Evolutionary conservation across 2,113 vertebrate genomes (phyloP).

Genomic region (Rhinolophus ferrumequinum): DNA sequence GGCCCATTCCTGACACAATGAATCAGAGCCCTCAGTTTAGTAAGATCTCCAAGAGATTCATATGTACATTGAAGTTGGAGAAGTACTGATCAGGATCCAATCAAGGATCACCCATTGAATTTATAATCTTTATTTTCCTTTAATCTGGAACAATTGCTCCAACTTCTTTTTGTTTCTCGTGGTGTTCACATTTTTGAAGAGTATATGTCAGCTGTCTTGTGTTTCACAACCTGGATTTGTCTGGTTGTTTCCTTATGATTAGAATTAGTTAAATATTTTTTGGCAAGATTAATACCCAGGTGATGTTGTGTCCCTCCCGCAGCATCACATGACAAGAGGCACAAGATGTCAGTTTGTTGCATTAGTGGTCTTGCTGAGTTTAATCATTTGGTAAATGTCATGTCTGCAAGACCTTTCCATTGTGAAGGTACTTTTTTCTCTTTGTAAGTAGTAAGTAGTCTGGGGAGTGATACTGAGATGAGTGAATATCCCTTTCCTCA

Average conservation of each 20-base stretch:
- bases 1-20: not conserved
- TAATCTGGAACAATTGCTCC: not conserved
- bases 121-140: constrained; percentile 23
- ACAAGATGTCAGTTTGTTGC: not conserved
- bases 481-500: not conserved
- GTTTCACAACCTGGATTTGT: not conserved
- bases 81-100: not conserved
- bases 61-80: not conserved
- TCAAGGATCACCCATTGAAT: not conserved
- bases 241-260: not conserved
- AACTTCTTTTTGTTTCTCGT: not conserved
- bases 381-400: not conserved
- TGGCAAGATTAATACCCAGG: not conserved
- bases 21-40: not conserved
- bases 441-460: not conserved
- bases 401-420: not conserved
- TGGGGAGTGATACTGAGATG: not conserved
- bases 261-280: not conserved
- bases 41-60: not conserved
- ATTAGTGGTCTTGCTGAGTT: not conserved
- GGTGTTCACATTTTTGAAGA: not conserved
- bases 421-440: not conserved
- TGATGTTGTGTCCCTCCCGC: not conserved
- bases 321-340: not conserved
- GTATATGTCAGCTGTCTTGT: not conserved